Percentiles rank a stretch among this genome's conserved stretches.
phyloP scores from a whole-genome alignment of 2,113 vertebrate species.

The Sardina pilchardus region DNA sequence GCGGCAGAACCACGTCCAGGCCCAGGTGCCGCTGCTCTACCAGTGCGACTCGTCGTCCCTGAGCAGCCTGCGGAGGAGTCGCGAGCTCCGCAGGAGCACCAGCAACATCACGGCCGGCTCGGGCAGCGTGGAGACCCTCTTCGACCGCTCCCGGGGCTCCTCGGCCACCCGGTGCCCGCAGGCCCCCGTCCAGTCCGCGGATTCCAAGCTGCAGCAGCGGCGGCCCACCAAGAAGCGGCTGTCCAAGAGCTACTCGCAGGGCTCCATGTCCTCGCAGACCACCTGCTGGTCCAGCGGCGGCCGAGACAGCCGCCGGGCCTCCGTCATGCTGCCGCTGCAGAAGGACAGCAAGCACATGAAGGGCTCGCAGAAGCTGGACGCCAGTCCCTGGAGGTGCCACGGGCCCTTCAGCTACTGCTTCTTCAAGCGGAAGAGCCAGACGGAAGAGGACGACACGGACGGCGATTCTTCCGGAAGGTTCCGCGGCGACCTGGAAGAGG shows the following conservation, averaged over 20 bases:
- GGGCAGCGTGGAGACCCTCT: conserved; percentile 74
- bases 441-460: conserved; percentile 83
- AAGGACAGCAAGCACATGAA: conserved; percentile 83
- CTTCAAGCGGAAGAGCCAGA: conserved; percentile 75
- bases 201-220: conserved; percentile 77
- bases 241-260: conserved; percentile 90
- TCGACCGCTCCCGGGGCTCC: conserved; percentile 76
- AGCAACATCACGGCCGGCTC: conserved; percentile 77
- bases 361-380: conserved; percentile 80
- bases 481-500: conserved; percentile 39
- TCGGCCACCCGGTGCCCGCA: conserved; percentile 74
- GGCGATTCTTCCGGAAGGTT: conserved; percentile 64
- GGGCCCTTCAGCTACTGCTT: conserved; percentile 96
- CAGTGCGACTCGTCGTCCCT: conserved; percentile 73
- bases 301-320: conserved; percentile 74
- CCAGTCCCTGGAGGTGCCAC: conserved; percentile 85
- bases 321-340: conserved; percentile 67
- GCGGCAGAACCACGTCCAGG: conserved; percentile 78
- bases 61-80: conserved; percentile 78
- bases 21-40: conserved; percentile 68
- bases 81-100: conserved; percentile 78
- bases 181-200: conserved; percentile 63
- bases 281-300: conserved; percentile 66
- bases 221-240: conserved; percentile 82
- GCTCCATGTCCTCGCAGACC: conserved; percentile 77